Conservation (phyloP, 2,797 vertebrate genomes). For the Pseudotriccus pelzelni region DNA sequence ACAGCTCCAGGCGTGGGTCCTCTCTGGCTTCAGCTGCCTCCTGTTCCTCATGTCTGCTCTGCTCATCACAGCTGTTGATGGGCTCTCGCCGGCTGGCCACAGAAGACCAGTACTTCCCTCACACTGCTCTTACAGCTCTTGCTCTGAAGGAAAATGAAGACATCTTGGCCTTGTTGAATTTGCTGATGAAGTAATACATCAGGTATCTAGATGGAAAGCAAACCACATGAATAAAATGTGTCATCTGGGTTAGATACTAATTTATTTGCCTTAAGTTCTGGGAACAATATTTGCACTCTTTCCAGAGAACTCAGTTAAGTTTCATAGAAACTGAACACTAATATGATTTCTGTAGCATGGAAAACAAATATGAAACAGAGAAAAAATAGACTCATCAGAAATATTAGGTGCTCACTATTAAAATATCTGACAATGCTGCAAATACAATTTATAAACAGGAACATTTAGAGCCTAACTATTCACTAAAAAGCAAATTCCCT, state of each 20-base stretch:
- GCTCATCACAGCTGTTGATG: constrained; percentile 62
- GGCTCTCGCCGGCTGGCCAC: constrained; percentile 29
- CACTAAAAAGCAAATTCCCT: constrained; percentile 53
- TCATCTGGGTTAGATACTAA: constrained; percentile 16
- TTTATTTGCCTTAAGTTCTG: constrained; percentile 12
- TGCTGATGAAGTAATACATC: constrained; percentile 70
- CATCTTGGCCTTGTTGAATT: constrained; percentile 76
- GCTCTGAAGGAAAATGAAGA: constrained; percentile 80
- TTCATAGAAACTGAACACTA: constrained; percentile 17
- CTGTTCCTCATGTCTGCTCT: constrained; percentile 50
- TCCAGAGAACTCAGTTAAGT: background rate
- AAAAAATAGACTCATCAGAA: constrained; percentile 19
- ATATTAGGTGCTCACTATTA: background rate
- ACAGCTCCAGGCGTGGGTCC: constrained; percentile 68
- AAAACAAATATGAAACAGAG: constrained; percentile 19
- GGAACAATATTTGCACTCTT: constrained; percentile 46
- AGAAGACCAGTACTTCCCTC: constrained; percentile 44
- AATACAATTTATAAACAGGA: constrained; percentile 35
- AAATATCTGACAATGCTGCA: constrained; percentile 4
- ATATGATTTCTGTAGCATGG: constrained; percentile 17
- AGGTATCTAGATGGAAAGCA: constrained; percentile 75
- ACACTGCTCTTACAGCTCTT: constrained; percentile 44
- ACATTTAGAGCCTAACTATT: constrained; percentile 53
- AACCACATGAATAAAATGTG: constrained; percentile 7
- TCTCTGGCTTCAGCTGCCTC: constrained; percentile 61